Conservation (phyloP, 2,797 vertebrate species). For the Alfaro cultratus region DNA sequence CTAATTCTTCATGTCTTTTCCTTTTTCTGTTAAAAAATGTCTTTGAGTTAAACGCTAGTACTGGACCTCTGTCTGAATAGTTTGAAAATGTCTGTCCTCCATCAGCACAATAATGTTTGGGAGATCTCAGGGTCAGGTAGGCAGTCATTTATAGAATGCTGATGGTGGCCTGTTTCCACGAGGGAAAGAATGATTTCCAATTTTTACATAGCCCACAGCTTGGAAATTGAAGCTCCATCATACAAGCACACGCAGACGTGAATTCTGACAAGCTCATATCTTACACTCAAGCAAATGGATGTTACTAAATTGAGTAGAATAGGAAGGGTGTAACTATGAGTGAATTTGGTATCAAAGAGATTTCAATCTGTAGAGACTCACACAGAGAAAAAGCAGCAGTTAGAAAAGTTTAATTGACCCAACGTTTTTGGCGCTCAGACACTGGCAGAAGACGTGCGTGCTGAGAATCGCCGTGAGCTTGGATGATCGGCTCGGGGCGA, state of each 20-base stretch:
- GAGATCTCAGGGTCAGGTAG: constrained; percentile 24
- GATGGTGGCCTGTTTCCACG: constrained; percentile 46
- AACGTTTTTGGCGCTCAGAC: too few relatives aligned
- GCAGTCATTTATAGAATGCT: constrained; percentile 35
- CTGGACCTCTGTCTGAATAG: constrained; percentile 27
- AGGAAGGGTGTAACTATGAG: constrained; percentile 42
- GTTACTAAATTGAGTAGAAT: constrained; percentile 20
- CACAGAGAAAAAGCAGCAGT: too few relatives aligned
- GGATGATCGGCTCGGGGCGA: too few relatives aligned
- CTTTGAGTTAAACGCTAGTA: constrained; percentile 11
- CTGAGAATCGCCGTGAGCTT: too few relatives aligned
- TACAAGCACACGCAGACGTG: constrained; percentile 33
- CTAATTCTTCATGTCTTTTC: constrained; percentile 12
- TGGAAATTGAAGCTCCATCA: constrained; percentile 59
- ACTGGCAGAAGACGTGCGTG: too few relatives aligned
- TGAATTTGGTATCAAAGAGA: constrained; percentile 45
- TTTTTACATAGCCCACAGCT: constrained; percentile 39
- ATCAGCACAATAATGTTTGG: constrained; percentile 26
- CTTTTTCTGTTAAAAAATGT: constrained; percentile 18
- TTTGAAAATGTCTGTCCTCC: constrained; percentile 32
- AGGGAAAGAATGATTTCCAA: constrained; percentile 49
- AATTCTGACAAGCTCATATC: constrained; percentile 60
- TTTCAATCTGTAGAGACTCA: too few relatives aligned
- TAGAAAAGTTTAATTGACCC: too few relatives aligned
- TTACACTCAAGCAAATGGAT: constrained; percentile 50